A percentile compares a stretch with the other conserved stretches of the same genome.
These are phyloP conservation scores for Eristalinus sepulchralis DNA, from an alignment of 2,888 invertebrate genomes.

Conservation along the genomic window DNA sequence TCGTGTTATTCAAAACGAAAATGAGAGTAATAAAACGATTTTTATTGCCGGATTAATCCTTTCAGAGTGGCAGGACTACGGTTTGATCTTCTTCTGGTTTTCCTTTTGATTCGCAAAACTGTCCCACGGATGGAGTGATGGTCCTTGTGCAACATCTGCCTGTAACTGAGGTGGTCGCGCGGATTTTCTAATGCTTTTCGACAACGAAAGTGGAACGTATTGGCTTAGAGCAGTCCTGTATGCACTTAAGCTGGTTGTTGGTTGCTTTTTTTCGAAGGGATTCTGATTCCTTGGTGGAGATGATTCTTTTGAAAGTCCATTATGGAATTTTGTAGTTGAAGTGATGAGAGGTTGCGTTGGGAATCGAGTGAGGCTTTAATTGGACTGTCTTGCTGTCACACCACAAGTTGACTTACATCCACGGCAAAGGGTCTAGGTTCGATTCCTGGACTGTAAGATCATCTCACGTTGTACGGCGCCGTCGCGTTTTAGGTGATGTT, in stretches of 20 bases:
- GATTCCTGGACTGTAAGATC: no score
- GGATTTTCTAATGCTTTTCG: background rate
- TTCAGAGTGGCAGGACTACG: conserved; percentile 18
- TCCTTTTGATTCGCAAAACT: background rate
- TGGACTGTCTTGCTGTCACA: no score
- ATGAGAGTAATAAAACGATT: conserved; percentile 66
- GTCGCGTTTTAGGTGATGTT: no score
- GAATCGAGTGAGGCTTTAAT: no score
- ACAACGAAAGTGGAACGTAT: background rate
- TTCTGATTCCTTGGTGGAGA: no score
- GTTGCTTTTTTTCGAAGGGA: background rate
- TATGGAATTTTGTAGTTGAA: no score
- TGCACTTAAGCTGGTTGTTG: background rate
- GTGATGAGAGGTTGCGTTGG: no score
- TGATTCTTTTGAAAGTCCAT: no score
- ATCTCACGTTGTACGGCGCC: no score
- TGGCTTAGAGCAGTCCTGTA: background rate
- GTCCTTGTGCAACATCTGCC: conserved; percentile 35
- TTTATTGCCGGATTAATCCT: conserved; percentile 70
- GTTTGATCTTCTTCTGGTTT: background rate
- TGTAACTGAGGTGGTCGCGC: background rate
- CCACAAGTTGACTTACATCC: no score
- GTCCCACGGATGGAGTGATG: conserved; percentile 9
- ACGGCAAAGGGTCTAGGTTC: no score
- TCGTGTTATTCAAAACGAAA: conserved; percentile 69